phyloP scores from a whole-genome alignment of 2,797 vertebrate species.

The Eremophila alpestris region DNA sequence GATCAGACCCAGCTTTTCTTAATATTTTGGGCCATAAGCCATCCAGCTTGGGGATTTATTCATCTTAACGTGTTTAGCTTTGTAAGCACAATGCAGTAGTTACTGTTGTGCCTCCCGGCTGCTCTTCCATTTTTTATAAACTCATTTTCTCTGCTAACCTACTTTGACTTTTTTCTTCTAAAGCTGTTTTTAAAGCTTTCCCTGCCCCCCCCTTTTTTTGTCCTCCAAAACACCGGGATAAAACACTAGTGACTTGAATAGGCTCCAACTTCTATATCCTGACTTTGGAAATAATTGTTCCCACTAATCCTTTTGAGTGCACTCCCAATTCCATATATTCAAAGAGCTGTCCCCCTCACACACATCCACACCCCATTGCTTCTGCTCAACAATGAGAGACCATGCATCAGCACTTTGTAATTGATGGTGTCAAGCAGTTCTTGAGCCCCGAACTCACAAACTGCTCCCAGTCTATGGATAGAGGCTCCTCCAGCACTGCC shows the following conservation, averaged over 20 bases:
- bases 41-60: constrained; percentile 43
- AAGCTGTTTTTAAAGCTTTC: constrained; percentile 38
- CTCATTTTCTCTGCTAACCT: constrained; percentile 62
- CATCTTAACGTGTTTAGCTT: constrained; percentile 53
- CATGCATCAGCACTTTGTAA: not conserved
- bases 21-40: constrained; percentile 53
- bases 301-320: constrained; percentile 46
- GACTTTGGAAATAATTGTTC: constrained; percentile 50
- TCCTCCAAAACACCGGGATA: not conserved
- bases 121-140: constrained; percentile 66
- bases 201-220: not conserved
- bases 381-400: not conserved
- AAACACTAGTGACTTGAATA: constrained; percentile 6
- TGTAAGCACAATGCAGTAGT: constrained; percentile 63
- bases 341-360: not conserved
- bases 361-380: not conserved
- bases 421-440: not conserved
- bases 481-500: not conserved
- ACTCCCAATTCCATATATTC: constrained; percentile 34
- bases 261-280: not conserved
- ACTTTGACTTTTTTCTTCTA: constrained; percentile 44
- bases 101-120: constrained; percentile 56
- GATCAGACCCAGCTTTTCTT: constrained; percentile 22
- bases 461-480: not conserved
- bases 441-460: not conserved